phyloP scores from a whole-genome alignment of 1,140 invertebrate species.

The Drusus annulatus region DNA sequence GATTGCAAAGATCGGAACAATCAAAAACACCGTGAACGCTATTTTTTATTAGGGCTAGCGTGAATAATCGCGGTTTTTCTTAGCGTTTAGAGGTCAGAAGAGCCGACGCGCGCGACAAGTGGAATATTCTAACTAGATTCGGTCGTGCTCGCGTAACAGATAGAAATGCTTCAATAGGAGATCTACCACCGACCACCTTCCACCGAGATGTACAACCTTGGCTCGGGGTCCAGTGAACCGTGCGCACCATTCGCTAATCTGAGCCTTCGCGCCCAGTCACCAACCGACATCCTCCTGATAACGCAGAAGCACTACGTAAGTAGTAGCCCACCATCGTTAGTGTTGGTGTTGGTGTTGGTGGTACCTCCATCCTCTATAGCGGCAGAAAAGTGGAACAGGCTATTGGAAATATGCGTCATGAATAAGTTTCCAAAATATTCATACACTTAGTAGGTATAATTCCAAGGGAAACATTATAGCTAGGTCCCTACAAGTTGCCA shows the following conservation, averaged over 20 bases:
- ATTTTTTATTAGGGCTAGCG: constrained; percentile 47
- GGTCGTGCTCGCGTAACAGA: constrained; percentile 34
- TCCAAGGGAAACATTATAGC: no score
- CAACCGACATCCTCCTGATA: background rate
- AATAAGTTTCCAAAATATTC: no score
- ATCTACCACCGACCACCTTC: constrained; percentile 4
- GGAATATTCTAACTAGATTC: constrained; percentile 22
- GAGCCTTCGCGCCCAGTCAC: constrained; percentile 1
- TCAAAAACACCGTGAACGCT: constrained; percentile 49
- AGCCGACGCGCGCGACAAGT: constrained; percentile 18
- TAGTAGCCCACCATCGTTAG: no score
- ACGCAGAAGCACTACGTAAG: background rate
- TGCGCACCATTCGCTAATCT: constrained; percentile 5
- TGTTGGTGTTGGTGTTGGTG: no score
- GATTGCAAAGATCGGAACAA: constrained; percentile 55
- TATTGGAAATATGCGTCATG: no score
- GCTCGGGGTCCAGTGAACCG: constrained; percentile 46
- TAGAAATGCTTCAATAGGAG: constrained; percentile 32
- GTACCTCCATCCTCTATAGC: no score
- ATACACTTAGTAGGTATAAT: no score
- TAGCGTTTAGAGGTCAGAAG: constrained; percentile 51
- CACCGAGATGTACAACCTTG: constrained; percentile 35
- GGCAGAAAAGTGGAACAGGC: no score
- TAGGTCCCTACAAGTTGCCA: no score
- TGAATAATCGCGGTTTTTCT: constrained; percentile 52